Base-by-base conservation (phyloP, 2,797 vertebrate species). In the Phrynocephalus guinanensis region DNA sequence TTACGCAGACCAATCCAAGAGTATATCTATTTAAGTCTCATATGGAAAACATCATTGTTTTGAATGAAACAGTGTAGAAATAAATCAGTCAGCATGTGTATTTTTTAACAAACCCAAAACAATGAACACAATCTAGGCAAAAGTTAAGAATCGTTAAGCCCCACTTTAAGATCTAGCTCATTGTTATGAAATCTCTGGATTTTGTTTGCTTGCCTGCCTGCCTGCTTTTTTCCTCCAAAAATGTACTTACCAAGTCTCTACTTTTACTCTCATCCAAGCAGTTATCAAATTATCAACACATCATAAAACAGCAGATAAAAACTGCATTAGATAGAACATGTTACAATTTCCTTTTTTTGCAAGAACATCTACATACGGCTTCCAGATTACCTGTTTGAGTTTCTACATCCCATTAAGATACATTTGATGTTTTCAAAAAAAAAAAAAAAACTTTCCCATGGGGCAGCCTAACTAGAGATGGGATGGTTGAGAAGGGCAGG, bases 31-130 rank as follows among this genome's bases (percentile, higher is more conserved):
- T 44, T 70, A 79, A 44, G 68, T n/a, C 15, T 84, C 76, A 24
- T 67, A 79, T 11, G 71, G 75, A 87, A 87, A 83, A 15, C 50
- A 33, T 33, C 67, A 78, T 44, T 87, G 76, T 83, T 83, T 83
- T 77, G 73, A 79, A 60, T 44, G 60, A 83, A 88, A 1, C 16
- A 63, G 2, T 88, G 52, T 4, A 50, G 75, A 84, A 88, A 84
- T 84, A 72, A 88, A 84, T 84, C 82, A 79, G 50, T 72, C 66
- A 79, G 50, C 52, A 72, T 6, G 75, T n/a, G 33, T 38, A 13
- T 56, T 56, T 56, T 56, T 56, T 50, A 6, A 13, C 18, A 63
- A 71, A 63, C 3, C 60, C 16, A 56, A 79, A 83, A 88, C 87
- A 72, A 88, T 79, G 38, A 13, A 20, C 22, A 26, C 68, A 44